A percentile compares a stretch with the other conserved stretches of the same genome.
Conservation (phyloP, 2,888 invertebrate species). For the Trichacis sp. region DNA sequence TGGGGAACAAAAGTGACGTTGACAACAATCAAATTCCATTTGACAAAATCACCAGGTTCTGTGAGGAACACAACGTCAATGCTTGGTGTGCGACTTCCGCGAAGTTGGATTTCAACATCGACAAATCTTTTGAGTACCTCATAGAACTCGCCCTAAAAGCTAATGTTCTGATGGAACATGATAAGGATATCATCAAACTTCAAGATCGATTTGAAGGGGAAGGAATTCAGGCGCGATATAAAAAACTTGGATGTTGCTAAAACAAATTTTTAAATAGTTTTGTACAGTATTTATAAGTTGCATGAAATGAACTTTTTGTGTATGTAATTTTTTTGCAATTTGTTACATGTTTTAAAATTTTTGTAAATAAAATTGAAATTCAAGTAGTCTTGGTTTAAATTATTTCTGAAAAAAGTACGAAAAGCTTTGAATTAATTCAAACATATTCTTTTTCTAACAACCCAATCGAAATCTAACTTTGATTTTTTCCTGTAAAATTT, state of each 20-base stretch:
- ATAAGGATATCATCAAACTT: not conserved
- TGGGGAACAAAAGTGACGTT: conserved; percentile 29
- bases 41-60: conserved; percentile 21
- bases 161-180: not conserved
- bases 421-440: no score
- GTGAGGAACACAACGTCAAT: conserved; percentile 13
- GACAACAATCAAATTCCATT: not conserved
- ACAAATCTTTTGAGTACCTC: conserved; percentile 17
- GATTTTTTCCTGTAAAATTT: no score
- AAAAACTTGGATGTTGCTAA: not conserved
- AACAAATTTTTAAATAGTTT: conserved; percentile 66
- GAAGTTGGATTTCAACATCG: conserved; percentile 13
- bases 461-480: no score
- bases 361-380: no score
- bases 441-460: no score
- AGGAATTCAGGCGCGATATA: not conserved
- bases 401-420: no score
- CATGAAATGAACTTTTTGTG: no score
- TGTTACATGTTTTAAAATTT: no score
- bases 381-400: no score
- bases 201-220: not conserved
- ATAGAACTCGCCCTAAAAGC: conserved; percentile 5
- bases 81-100: conserved; percentile 30
- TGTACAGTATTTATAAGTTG: no score
- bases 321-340: no score